A percentile compares a stretch with the other conserved stretches of the same genome.
phyloP scores from a whole-genome alignment of 1,140 invertebrate genomes.

The Bombus sylvicola region DNA sequence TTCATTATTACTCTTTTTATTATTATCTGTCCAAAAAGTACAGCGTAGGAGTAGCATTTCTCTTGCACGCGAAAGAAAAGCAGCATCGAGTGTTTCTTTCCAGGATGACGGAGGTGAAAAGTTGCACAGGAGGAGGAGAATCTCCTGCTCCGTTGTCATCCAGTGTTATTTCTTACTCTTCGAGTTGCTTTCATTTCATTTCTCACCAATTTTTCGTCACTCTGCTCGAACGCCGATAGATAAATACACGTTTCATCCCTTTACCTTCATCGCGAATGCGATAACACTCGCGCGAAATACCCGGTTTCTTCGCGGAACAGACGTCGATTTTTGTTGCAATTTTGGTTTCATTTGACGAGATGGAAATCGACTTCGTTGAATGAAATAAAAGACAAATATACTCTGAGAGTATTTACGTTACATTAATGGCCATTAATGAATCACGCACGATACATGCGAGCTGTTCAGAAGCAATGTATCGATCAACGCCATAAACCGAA shows the following conservation, averaged over 20 bases:
- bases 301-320: no score
- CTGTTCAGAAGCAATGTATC: no score
- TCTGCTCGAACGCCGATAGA: slow-evolving; percentile 1
- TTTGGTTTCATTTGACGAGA: background rate
- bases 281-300: background rate
- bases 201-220: slow-evolving; percentile 25
- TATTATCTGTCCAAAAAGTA: no score
- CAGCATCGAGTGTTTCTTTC: background rate
- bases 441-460: no score
- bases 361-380: no score
- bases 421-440: no score
- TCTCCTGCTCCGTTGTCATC: slow-evolving; percentile 43
- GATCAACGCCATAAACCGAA: no score
- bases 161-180: slow-evolving; percentile 57
- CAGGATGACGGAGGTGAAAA: slow-evolving; percentile 24
- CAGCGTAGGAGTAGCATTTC: background rate
- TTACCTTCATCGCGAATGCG: background rate
- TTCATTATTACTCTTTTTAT: no score
- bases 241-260: slow-evolving; percentile 28
- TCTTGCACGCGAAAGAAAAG: background rate
- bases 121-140: slow-evolving; percentile 31
- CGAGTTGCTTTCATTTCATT: slow-evolving; percentile 45
- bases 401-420: background rate
- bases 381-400: background rate
- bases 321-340: background rate